Conservation (phyloP, 1,140 invertebrate genomes). For the Drosophila aff. region DNA sequence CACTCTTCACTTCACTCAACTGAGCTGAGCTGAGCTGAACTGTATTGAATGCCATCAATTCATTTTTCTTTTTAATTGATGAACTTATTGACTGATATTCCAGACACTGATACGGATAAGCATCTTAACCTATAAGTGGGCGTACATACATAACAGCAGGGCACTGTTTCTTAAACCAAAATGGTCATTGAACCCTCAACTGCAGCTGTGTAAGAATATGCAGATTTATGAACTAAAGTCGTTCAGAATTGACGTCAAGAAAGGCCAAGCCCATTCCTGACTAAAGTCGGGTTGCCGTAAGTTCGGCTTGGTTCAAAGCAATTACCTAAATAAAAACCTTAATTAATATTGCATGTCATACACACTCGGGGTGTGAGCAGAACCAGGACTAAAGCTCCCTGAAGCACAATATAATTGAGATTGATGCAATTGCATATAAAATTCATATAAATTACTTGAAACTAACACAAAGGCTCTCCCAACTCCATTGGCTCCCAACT, state of each 20-base stretch:
- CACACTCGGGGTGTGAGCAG: conserved; percentile 18
- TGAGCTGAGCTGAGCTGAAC: conserved; percentile 1
- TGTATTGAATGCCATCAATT: conserved; percentile 23
- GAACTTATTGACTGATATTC: conserved; percentile 61
- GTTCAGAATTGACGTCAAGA: conserved; percentile 34
- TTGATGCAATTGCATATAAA: conserved; percentile 82
- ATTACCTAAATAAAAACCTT: conserved; percentile 79
- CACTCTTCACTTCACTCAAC: conserved; percentile 30
- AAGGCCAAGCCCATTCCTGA: conserved; percentile 17
- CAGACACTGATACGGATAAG: conserved; percentile 55
- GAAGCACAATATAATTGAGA: conserved; percentile 70
- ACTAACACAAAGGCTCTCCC: conserved; percentile 51
- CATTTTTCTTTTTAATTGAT: conserved; percentile 70
- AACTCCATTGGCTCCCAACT: conserved; percentile 31
- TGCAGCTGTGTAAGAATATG: conserved; percentile 20
- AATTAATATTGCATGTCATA: conserved; percentile 80
- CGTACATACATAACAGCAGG: conserved; percentile 3
- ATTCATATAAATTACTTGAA: conserved; percentile 77
- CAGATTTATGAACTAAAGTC: conserved; percentile 44
- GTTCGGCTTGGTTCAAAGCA: conserved; percentile 58
- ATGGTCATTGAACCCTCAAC: conserved; percentile 65
- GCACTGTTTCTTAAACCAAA: conserved; percentile 37
- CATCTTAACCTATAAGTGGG: conserved; percentile 57
- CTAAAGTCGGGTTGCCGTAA: conserved; percentile 28
- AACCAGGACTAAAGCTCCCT: conserved; percentile 23